phyloP scores from a whole-genome alignment of 2,888 invertebrate genomes.

The Lasioglossum figueresi region DNA sequence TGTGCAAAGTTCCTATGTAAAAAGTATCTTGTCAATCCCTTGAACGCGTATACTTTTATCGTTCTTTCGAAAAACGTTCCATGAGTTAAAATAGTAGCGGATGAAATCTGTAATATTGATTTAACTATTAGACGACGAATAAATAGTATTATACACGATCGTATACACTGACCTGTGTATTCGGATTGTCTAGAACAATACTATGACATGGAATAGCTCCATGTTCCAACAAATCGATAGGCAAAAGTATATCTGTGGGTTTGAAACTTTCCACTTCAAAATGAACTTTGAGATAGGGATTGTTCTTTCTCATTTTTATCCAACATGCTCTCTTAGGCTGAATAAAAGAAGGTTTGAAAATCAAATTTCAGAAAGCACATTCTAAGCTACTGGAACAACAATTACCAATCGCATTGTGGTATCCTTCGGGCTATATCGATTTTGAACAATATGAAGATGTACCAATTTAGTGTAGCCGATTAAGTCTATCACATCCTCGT shows the following conservation, averaged over 20 bases:
- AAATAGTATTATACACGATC: neutral
- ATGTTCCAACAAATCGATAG: slow-evolving; percentile 77
- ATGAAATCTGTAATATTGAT: slow-evolving; percentile 69
- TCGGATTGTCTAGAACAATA: slow-evolving; percentile 80
- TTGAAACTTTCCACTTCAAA: slow-evolving; percentile 87
- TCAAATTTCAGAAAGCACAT: neutral
- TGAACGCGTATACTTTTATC: slow-evolving; percentile 88
- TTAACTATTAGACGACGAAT: neutral
- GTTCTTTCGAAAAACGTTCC: slow-evolving; percentile 82
- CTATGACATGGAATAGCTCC: slow-evolving; percentile 80
- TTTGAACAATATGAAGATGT: slow-evolving; percentile 91
- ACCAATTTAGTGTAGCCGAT: slow-evolving; percentile 87
- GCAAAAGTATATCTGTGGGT: slow-evolving; percentile 87
- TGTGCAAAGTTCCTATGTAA: slow-evolving; percentile 89
- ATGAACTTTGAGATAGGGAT: slow-evolving; percentile 88
- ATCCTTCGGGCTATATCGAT: slow-evolving; percentile 87
- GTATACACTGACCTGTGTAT: slow-evolving; percentile 73
- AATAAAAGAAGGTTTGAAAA: slow-evolving; percentile 20
- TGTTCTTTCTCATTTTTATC: slow-evolving; percentile 85
- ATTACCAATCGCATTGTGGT: slow-evolving; percentile 85
- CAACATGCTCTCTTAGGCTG: slow-evolving; percentile 83
- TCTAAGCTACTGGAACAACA: neutral
- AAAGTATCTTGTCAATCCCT: slow-evolving; percentile 88
- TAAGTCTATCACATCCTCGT: slow-evolving; percentile 89
- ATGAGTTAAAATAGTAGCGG: slow-evolving; percentile 74